phyloP scores from a whole-genome alignment of 1,140 invertebrate genomes.

The Sesamia nonagrioides region DNA sequence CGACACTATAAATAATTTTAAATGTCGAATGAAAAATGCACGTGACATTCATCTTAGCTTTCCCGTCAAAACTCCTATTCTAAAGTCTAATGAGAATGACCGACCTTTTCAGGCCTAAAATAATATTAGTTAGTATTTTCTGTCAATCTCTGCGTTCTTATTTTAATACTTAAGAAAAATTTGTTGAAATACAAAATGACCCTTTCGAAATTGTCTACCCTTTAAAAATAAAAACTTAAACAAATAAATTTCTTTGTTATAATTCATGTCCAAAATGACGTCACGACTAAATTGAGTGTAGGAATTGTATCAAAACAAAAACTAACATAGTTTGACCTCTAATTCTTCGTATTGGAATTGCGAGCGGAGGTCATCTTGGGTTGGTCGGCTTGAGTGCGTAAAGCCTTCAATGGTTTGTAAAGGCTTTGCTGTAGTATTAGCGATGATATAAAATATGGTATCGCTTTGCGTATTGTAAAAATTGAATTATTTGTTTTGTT shows the following conservation, averaged over 20 bases:
- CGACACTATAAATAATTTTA: no score
- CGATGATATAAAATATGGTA: background rate
- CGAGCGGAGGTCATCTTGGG: background rate
- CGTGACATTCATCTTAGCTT: no score
- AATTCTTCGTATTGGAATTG: background rate
- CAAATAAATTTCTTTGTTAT: constrained; percentile 11
- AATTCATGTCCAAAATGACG: background rate
- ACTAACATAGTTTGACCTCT: background rate
- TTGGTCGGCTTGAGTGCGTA: background rate
- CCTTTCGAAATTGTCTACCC: background rate
- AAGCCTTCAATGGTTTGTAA: constrained; percentile 2
- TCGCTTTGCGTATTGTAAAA: background rate
- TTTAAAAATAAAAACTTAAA: background rate
- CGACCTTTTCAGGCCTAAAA: no score
- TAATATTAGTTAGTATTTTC: no score
- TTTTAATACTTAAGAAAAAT: no score
- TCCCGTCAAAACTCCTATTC: no score
- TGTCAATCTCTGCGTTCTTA: no score
- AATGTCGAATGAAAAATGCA: no score
- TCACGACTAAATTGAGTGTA: background rate
- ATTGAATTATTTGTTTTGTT: no score
- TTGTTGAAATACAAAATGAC: background rate
- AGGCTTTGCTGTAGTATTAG: background rate
- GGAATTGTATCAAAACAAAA: constrained; percentile 16
- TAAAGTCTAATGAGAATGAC: no score